Evolutionary conservation across 2,888 invertebrate genomes (phyloP).

Genomic region (Drosophila niveifrons): DNA sequence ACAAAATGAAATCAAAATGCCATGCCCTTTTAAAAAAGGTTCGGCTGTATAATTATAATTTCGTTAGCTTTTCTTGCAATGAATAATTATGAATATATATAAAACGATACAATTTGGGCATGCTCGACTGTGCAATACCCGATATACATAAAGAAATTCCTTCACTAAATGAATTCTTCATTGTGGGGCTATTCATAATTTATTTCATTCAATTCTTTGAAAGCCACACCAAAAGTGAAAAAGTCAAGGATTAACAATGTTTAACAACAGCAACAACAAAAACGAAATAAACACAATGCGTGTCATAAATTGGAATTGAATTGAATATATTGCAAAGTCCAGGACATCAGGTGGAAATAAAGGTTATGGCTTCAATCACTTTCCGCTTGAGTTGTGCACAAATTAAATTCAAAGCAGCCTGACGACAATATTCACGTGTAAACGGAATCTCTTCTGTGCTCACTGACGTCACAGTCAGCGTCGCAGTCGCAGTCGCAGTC

Average conservation of each 20-base stretch:
- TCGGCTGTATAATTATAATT: not conserved
- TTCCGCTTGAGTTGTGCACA: constrained; percentile 26
- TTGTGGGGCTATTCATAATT: too few species aligned
- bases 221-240: not conserved
- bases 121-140: not conserved
- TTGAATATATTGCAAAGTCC: constrained; percentile 12
- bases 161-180: too few species aligned
- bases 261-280: not conserved
- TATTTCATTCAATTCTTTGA: not conserved
- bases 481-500: constrained; percentile 16
- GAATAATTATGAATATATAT: constrained; percentile 1
- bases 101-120: too few species aligned
- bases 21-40: constrained; percentile 4
- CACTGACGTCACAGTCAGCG: constrained; percentile 51
- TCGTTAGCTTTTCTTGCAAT: constrained; percentile 1
- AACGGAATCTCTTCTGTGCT: constrained; percentile 21
- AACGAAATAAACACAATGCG: not conserved
- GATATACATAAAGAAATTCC: too few species aligned
- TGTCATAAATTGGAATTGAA: not conserved
- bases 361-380: constrained; percentile 16
- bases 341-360: constrained; percentile 10
- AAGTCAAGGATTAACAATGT: constrained; percentile 1
- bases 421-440: constrained; percentile 64
- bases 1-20: not conserved
- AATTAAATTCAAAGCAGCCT: constrained; percentile 42